A percentile compares a stretch with the other conserved stretches of the same genome.
Conservation (phyloP, 2,797 vertebrate species). For the Siniperca obscura region DNA sequence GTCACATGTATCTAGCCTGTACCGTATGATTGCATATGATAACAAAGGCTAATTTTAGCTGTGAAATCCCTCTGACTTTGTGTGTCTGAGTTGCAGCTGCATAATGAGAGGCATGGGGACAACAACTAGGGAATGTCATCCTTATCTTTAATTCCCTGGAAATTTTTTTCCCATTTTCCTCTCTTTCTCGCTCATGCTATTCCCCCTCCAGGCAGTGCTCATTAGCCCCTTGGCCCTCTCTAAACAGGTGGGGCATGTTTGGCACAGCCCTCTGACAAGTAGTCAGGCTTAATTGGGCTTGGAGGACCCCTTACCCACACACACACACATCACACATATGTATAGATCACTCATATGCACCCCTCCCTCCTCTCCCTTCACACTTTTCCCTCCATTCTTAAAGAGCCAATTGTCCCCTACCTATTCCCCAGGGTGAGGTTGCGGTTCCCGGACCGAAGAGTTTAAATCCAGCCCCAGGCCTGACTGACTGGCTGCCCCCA, state of each 20-base stretch:
- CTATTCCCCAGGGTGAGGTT: conserved; percentile 70
- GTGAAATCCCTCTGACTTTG: conserved; percentile 61
- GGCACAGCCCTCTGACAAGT: conserved; percentile 81
- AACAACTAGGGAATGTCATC: conserved; percentile 57
- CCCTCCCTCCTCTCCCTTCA: conserved; percentile 38
- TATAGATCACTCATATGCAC: conserved; percentile 48
- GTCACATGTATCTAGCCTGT: conserved; percentile 41
- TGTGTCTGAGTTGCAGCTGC: conserved; percentile 37
- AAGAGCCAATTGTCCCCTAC: conserved; percentile 72
- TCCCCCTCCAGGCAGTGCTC: conserved; percentile 77
- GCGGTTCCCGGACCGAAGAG: conserved; percentile 46
- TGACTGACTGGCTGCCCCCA: conserved; percentile 15
- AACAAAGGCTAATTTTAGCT: conserved; percentile 65
- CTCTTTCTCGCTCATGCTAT: conserved; percentile 22
- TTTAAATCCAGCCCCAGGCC: conserved; percentile 67
- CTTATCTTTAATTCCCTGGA: conserved; percentile 66
- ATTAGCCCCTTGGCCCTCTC: conserved; percentile 83
- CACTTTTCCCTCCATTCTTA: conserved; percentile 68
- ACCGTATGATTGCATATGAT: conserved; percentile 58
- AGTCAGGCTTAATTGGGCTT: conserved; percentile 86
- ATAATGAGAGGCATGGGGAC: conserved; percentile 52
- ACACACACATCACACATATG: conserved; percentile 51
- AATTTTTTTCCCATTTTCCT: conserved; percentile 57
- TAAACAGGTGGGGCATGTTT: conserved; percentile 85
- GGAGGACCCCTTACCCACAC: conserved; percentile 65